These are phyloP conservation scores for Poliocrania exsul DNA, from an alignment of 2,797 vertebrate species.

Conservation along the genomic window DNA sequence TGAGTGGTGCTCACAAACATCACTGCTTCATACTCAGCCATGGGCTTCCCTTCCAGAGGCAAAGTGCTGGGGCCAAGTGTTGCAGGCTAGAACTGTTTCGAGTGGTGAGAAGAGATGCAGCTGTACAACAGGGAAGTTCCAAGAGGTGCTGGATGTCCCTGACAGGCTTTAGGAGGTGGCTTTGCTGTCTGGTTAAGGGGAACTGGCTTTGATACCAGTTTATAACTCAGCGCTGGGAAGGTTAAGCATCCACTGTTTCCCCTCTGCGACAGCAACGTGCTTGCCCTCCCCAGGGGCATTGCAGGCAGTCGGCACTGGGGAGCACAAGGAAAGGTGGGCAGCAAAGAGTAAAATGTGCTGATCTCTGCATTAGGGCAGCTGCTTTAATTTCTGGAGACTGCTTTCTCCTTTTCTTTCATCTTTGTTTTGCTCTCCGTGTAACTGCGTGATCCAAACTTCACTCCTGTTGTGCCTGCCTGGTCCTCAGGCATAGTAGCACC, in stretches of 20 bases:
- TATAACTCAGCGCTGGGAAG: background rate
- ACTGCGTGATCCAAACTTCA: background rate
- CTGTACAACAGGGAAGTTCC: background rate
- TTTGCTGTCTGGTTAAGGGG: background rate
- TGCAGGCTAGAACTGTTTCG: background rate
- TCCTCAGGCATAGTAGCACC: background rate
- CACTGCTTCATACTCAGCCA: background rate
- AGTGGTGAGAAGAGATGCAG: background rate
- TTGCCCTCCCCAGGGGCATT: rapidly evolving
- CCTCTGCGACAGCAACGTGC: rapidly evolving
- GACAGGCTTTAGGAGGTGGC: background rate
- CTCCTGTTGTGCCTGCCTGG: background rate
- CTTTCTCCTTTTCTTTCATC: background rate
- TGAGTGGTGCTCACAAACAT: background rate
- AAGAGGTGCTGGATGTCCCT: background rate
- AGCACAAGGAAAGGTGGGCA: rapidly evolving
- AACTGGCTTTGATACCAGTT: background rate
- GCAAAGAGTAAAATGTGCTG: background rate
- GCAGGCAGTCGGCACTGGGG: rapidly evolving
- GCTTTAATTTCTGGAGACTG: background rate
- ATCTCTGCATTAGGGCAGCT: background rate
- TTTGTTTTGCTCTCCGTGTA: background rate
- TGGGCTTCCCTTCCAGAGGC: background rate
- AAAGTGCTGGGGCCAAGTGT: background rate
- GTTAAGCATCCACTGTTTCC: background rate